Base-by-base conservation (phyloP, 2,797 vertebrate genomes). In the Vireo griseus region DNA sequence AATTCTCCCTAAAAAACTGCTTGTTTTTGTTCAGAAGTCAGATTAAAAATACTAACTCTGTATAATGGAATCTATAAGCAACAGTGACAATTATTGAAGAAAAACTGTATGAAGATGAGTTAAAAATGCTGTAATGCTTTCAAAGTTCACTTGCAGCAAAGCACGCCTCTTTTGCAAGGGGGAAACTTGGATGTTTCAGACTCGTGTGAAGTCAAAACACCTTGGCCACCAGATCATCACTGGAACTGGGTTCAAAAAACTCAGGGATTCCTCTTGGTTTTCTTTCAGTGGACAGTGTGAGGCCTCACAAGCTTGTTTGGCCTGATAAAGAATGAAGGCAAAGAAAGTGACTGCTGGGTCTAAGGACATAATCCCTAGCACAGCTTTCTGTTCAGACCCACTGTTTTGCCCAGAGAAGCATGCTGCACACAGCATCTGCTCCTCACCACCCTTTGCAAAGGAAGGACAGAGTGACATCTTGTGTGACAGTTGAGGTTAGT, bases 391-490 rank as follows among this genome's bases (percentile, higher is more conserved):
- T 66, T 78, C 74, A 61, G 45, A 71, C 4, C 50, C 21, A 9
- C 25, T 12, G 19, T 11, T 67, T 24, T 31, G 40, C 52, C 19
- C 13, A 13, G 67, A 50, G 20, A 22, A 72, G 17, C 7, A 8
- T 2, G 0, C 22, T 42, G 44, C 16, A 33, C 50, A 11, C 20
- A 39, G 42, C 42, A 35, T 21, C 29, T 59, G 17, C 51, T 69
- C 16, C 0, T 57, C 48, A 35, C 19, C 5, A 1, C 9, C 31
- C 55, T 20, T 16, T 45, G 62, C 42, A 17, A 42, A 45, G 4
- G 37, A 84, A 74, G 65, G 66, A 37, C 44, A 28, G 21, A 31
- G 28, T 25, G 66, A 71, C 61, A 63, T 21, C 44, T 45, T 16
- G 17, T 22, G 21, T 40, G 18, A 48, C 62, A 69, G 4, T 20